Evolutionary conservation across 1,140 invertebrate species (phyloP).

Genomic region (Camponotus pennsylvanicus): DNA sequence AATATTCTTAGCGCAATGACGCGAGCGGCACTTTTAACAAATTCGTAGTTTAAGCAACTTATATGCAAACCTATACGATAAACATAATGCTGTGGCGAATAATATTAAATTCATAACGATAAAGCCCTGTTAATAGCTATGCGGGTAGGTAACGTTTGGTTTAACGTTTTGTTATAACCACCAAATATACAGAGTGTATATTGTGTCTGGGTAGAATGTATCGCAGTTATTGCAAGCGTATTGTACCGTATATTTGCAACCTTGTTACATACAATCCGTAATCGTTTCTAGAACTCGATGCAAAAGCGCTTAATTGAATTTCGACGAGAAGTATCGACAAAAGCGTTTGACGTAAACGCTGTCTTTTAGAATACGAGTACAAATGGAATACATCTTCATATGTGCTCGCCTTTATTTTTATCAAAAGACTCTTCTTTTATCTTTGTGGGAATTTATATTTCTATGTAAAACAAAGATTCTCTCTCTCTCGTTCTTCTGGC

Average conservation of each 20-base stretch:
- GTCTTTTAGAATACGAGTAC: background rate
- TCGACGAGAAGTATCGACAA: background rate
- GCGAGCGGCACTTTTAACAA: slow-evolving; percentile 23
- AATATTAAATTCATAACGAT: slow-evolving; percentile 63
- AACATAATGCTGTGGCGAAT: slow-evolving; percentile 50
- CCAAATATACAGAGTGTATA: slow-evolving; percentile 35
- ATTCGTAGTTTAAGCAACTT: slow-evolving; percentile 22
- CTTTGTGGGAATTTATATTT: background rate
- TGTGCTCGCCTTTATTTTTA: background rate
- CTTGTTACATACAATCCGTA: slow-evolving; percentile 39
- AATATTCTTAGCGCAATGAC: slow-evolving; percentile 19
- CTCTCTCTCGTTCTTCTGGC: background rate
- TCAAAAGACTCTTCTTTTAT: background rate
- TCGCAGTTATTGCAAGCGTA: slow-evolving; percentile 52
- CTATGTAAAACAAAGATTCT: background rate
- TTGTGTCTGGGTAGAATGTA: slow-evolving; percentile 44
- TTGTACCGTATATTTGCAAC: slow-evolving; percentile 41
- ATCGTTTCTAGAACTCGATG: slow-evolving; percentile 32
- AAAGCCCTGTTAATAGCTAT: slow-evolving; percentile 53
- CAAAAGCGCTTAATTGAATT: slow-evolving; percentile 58
- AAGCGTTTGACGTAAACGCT: slow-evolving; percentile 2
- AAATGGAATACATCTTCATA: background rate
- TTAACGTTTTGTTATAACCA: slow-evolving; percentile 55
- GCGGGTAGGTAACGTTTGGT: slow-evolving; percentile 32
- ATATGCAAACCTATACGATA: slow-evolving; percentile 34